Conservation (phyloP, 2,888 invertebrate species). For the Aethes cnicana region DNA sequence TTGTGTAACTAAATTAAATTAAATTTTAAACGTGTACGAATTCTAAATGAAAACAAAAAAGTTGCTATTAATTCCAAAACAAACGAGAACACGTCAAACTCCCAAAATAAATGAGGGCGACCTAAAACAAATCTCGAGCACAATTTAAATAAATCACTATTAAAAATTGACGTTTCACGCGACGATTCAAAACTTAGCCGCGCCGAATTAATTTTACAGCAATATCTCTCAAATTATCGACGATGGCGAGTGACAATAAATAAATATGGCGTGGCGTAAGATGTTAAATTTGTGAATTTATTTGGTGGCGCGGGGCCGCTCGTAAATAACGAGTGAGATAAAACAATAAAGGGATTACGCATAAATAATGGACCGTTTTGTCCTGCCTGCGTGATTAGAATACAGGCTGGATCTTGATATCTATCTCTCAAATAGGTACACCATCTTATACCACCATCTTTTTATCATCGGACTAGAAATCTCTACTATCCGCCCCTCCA, state of each 20-base stretch:
- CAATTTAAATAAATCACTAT: conserved; percentile 66
- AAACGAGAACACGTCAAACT: conserved; percentile 33
- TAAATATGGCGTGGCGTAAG: conserved; percentile 66
- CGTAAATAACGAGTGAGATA: conserved; percentile 79
- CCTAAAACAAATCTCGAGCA: conserved; percentile 41
- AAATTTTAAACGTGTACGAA: not conserved
- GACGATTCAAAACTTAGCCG: conserved; percentile 56
- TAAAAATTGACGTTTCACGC: conserved; percentile 76
- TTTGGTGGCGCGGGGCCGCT: conserved; percentile 55
- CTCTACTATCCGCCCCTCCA: no score
- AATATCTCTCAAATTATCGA: conserved; percentile 71
- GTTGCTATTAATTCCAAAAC: conserved; percentile 28
- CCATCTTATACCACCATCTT: no score
- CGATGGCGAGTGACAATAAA: conserved; percentile 53
- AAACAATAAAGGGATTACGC: conserved; percentile 82
- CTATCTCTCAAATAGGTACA: no score
- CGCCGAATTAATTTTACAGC: conserved; percentile 69
- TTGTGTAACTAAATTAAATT: not conserved
- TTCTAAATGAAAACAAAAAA: conserved; percentile 9
- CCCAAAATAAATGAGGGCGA: conserved; percentile 42
- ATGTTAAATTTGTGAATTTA: conserved; percentile 77
- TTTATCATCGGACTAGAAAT: no score
- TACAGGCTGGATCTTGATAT: conserved; percentile 62
- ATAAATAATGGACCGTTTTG: conserved; percentile 80
- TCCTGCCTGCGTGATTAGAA: conserved; percentile 64